Evolutionary conservation across 2,888 invertebrate species (phyloP).

Genomic region (Cephus sareptanus): DNA sequence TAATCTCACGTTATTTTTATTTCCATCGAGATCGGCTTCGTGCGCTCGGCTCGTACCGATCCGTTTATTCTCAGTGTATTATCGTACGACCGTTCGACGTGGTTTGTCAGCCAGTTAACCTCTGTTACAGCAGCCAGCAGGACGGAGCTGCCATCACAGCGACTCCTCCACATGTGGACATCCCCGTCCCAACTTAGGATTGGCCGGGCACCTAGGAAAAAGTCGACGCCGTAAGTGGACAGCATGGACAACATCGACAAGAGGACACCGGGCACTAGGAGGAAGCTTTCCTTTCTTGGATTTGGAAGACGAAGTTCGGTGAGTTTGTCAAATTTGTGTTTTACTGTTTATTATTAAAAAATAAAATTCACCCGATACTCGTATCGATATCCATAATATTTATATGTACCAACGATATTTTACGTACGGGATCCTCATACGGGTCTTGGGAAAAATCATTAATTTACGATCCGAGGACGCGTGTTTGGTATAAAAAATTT

Average conservation of each 20-base stretch:
- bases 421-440: too few relatives aligned
- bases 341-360: background rate
- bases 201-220: conserved; percentile 65
- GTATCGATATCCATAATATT: background rate
- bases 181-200: conserved; percentile 64
- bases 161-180: conserved; percentile 66
- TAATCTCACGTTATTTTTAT: background rate
- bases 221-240: conserved; percentile 52
- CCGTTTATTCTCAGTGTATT: background rate
- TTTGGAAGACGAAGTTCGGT: conserved; percentile 73
- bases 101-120: background rate
- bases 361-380: too few relatives aligned
- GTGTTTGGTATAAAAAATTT: background rate
- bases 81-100: background rate
- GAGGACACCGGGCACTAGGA: conserved; percentile 67
- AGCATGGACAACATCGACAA: conserved; percentile 49
- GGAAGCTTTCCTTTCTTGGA: conserved; percentile 81
- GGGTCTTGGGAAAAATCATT: too few relatives aligned
- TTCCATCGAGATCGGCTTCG: background rate
- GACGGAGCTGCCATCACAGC: conserved; percentile 61
- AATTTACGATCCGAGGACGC: too few relatives aligned
- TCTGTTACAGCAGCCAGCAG: conserved; percentile 48
- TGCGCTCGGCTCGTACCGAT: background rate
- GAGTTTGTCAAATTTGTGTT: conserved; percentile 30
- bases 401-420: background rate